Percentiles rank a stretch among this genome's conserved stretches.
These are phyloP conservation scores for Fissipunctia ypsillon DNA, from an alignment of 2,888 invertebrate species.

Conservation along the genomic window DNA sequence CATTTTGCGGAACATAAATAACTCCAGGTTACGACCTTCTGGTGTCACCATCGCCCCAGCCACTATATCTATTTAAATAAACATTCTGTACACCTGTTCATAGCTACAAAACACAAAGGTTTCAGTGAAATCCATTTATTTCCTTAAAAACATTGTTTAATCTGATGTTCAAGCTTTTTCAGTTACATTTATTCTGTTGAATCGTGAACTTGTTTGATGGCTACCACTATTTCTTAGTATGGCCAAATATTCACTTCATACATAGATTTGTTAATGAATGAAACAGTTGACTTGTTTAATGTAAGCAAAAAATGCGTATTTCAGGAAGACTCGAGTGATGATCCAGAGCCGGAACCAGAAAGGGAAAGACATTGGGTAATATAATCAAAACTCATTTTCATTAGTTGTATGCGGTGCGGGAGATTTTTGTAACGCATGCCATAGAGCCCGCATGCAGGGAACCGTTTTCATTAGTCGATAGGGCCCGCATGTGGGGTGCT, in stretches of 20 bases:
- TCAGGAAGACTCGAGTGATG: constrained; percentile 86
- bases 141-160: neutral
- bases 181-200: neutral
- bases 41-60: neutral
- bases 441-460: too few relatives aligned
- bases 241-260: constrained; percentile 10
- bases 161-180: constrained; percentile 1
- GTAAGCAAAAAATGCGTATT: constrained; percentile 46
- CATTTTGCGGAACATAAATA: neutral
- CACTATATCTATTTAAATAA: neutral
- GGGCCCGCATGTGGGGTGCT: too few relatives aligned
- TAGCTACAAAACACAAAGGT: neutral
- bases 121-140: neutral
- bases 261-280: neutral
- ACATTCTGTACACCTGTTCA: neutral
- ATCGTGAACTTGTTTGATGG: neutral
- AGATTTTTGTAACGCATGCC: too few relatives aligned
- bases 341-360: constrained; percentile 81
- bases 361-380: constrained; percentile 85
- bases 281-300: constrained; percentile 17
- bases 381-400: neutral
- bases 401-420: too few relatives aligned
- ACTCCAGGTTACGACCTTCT: neutral
- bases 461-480: too few relatives aligned
- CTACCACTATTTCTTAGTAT: constrained; percentile 3